These are phyloP conservation scores for Drosophila pseudotalamancana DNA, from an alignment of 2,888 invertebrate species.

Conservation along the genomic window DNA sequence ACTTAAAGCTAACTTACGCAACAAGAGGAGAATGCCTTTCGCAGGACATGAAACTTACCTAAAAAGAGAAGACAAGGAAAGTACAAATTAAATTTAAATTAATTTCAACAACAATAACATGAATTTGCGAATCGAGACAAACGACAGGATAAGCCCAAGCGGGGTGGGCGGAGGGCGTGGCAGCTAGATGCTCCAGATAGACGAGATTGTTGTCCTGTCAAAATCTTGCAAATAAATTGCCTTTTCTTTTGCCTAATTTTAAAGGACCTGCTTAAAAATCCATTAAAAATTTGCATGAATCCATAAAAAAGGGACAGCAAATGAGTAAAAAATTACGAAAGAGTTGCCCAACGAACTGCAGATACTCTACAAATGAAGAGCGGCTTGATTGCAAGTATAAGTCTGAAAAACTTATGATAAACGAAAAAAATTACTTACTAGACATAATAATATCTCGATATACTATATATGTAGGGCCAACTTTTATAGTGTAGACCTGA, in stretches of 20 bases:
- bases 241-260: slow-evolving; percentile 73
- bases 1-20: slow-evolving; percentile 34
- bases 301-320: slow-evolving; percentile 43
- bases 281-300: slow-evolving; percentile 81
- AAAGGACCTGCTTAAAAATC: slow-evolving; percentile 80
- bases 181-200: background rate
- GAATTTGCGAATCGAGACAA: slow-evolving; percentile 37
- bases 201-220: slow-evolving; percentile 38
- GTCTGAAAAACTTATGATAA: background rate
- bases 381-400: background rate
- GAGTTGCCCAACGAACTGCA: slow-evolving; percentile 19
- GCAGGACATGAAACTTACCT: slow-evolving; percentile 62
- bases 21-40: background rate
- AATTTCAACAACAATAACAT: slow-evolving; percentile 48
- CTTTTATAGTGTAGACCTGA: slow-evolving; percentile 41
- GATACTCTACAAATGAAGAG: slow-evolving; percentile 4
- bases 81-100: slow-evolving; percentile 62
- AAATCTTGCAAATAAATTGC: slow-evolving; percentile 73
- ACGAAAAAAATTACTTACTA: background rate
- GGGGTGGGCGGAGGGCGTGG: background rate
- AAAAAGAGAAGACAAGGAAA: slow-evolving; percentile 47
- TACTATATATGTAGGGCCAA: too few relatives aligned
- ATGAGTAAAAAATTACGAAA: slow-evolving; percentile 28
- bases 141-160: slow-evolving; percentile 34
- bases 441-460: too few relatives aligned